Evolutionary conservation across 2,888 invertebrate genomes (phyloP).

Genomic region (Tridacna gigas): DNA sequence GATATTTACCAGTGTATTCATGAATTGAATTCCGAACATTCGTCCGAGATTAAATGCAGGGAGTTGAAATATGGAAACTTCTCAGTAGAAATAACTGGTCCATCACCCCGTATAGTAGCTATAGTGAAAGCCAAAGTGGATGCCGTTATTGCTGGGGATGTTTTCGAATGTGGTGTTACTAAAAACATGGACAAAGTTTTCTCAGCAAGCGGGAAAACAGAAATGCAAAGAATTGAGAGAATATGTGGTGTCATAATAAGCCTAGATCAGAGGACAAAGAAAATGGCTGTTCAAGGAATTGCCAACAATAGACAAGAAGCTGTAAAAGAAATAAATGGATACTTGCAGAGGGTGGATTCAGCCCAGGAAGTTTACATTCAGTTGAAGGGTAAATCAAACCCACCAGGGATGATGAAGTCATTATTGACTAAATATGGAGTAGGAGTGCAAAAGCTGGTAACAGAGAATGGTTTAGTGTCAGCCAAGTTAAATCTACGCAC

Average conservation of each 20-base stretch:
- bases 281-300: slow-evolving; percentile 65
- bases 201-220: slow-evolving; percentile 56
- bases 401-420: slow-evolving; percentile 73
- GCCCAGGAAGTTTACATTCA: slow-evolving; percentile 42
- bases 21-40: background rate
- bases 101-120: slow-evolving; percentile 55
- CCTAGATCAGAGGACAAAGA: slow-evolving; percentile 63
- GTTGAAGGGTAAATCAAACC: slow-evolving; percentile 66
- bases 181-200: slow-evolving; percentile 51
- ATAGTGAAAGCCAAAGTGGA: slow-evolving; percentile 57
- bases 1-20: slow-evolving; percentile 50
- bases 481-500: slow-evolving; percentile 63
- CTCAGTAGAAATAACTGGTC: slow-evolving; percentile 59
- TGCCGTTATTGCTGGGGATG: slow-evolving; percentile 59
- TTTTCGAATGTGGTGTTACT: slow-evolving; percentile 54
- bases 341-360: slow-evolving; percentile 34
- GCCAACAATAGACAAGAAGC: slow-evolving; percentile 39
- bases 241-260: slow-evolving; percentile 52
- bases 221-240: slow-evolving; percentile 55
- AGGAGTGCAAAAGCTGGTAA: slow-evolving; percentile 60
- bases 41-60: slow-evolving; percentile 30
- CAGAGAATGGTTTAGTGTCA: slow-evolving; percentile 46
- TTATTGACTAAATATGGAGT: slow-evolving; percentile 68
- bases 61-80: slow-evolving; percentile 58
- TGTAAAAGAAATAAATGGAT: slow-evolving; percentile 45